These are phyloP conservation scores for Drosophila erecta DNA, from an alignment of 1,140 invertebrate genomes.

Conservation along the genomic window DNA sequence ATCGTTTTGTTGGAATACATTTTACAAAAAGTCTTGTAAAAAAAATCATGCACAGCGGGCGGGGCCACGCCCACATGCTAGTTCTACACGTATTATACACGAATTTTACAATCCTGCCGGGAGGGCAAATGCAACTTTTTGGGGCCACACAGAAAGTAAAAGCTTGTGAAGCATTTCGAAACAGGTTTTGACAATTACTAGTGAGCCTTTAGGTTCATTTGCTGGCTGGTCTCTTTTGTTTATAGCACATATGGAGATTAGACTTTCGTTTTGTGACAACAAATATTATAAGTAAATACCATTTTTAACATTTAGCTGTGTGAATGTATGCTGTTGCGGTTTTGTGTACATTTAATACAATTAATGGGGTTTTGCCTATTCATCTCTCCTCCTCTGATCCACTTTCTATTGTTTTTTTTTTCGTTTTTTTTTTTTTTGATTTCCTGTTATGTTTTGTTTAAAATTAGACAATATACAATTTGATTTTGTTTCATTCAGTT, in stretches of 20 bases:
- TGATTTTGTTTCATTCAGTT: constrained; percentile 50
- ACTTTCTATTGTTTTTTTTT: constrained; percentile 15
- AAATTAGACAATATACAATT: constrained; percentile 60
- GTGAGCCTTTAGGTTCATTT: constrained; percentile 26
- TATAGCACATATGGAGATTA: constrained; percentile 76
- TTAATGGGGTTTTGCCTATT: constrained; percentile 27
- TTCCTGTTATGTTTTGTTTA: constrained; percentile 42
- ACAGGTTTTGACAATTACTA: constrained; percentile 55
- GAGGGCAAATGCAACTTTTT: constrained; percentile 24
- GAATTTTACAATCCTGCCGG: constrained; percentile 17
- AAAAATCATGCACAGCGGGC: constrained; percentile 9
- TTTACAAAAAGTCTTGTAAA: constrained; percentile 38
- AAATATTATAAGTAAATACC: constrained; percentile 67
- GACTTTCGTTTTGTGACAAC: constrained; percentile 59
- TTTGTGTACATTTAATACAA: constrained; percentile 53
- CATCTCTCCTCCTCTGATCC: not conserved
- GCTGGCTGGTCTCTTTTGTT: constrained; percentile 13
- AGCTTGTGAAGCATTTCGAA: constrained; percentile 60
- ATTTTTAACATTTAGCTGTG: constrained; percentile 64
- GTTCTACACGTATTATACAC: constrained; percentile 34
- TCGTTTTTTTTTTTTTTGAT: constrained; percentile 5
- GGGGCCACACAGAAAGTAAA: constrained; percentile 36
- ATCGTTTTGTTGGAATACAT: constrained; percentile 20
- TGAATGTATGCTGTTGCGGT: constrained; percentile 37
- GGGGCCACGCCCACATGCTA: constrained; percentile 1